Evolutionary conservation across 2,797 vertebrate genomes (phyloP).

Genomic region (Sebastes matsubarae): DNA sequence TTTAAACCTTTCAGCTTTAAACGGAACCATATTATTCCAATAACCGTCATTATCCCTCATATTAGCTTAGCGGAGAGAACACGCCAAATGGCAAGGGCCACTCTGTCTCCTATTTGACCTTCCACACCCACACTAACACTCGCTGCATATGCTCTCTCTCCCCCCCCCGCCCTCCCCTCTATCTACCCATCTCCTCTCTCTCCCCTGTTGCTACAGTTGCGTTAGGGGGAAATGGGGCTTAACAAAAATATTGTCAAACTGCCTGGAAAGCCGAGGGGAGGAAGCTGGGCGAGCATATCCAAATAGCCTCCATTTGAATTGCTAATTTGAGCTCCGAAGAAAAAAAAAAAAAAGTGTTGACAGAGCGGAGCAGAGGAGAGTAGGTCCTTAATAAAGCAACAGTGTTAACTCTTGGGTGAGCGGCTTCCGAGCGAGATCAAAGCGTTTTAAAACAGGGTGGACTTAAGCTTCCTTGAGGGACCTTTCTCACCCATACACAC

Average conservation of each 20-base stretch:
- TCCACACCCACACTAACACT: constrained; percentile 55
- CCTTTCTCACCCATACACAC: constrained; percentile 44
- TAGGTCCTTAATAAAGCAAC: constrained; percentile 66
- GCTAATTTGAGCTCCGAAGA: constrained; percentile 74
- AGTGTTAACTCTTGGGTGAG: constrained; percentile 72
- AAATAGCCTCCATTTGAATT: constrained; percentile 82
- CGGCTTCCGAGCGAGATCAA: constrained; percentile 63
- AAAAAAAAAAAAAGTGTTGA: constrained; percentile 55
- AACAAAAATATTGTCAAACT: constrained; percentile 85
- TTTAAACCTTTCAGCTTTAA: constrained; percentile 59
- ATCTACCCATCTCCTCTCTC: constrained; percentile 39
- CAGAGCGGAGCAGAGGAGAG: constrained; percentile 50
- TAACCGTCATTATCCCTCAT: constrained; percentile 61
- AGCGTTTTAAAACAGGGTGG: constrained; percentile 66
- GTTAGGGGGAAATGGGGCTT: constrained; percentile 79
- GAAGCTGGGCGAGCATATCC: constrained; percentile 74
- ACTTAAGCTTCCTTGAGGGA: constrained; percentile 60
- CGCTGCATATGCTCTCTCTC: constrained; percentile 36
- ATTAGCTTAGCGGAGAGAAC: constrained; percentile 56
- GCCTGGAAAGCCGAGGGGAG: constrained; percentile 80
- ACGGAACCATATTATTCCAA: constrained; percentile 57
- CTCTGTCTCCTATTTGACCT: constrained; percentile 70
- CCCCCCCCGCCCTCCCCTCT: background rate
- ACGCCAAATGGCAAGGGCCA: constrained; percentile 53
- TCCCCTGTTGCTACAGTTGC: constrained; percentile 65